Conservation (phyloP, 2,888 invertebrate species). For the Macrosoma leucophasiata region DNA sequence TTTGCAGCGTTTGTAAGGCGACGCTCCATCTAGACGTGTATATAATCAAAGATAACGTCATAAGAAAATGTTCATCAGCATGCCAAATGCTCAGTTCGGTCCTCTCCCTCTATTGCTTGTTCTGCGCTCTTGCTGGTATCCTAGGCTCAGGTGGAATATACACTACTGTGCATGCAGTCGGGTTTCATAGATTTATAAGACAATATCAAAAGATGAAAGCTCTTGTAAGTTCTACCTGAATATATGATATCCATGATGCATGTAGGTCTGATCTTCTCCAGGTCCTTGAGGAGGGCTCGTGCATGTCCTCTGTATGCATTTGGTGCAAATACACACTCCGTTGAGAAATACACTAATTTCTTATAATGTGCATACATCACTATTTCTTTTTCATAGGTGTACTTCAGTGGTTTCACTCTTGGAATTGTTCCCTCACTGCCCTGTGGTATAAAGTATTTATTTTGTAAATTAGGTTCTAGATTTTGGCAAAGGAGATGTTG, state of each 20-base stretch:
- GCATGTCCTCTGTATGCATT: constrained; percentile 98
- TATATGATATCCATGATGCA: constrained; percentile 95
- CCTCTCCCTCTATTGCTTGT: too few relatives aligned
- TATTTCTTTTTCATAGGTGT: constrained; percentile 99
- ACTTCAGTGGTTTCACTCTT: constrained; percentile 96
- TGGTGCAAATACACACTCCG: constrained; percentile 98
- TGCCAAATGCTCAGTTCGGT: too few relatives aligned
- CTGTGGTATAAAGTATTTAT: constrained; percentile 52
- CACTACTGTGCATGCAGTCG: too few relatives aligned
- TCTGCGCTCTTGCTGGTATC: too few relatives aligned
- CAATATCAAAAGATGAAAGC: not conserved
- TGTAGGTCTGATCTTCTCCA: constrained; percentile 94
- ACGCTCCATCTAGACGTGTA: too few relatives aligned
- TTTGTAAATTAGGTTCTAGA: not conserved
- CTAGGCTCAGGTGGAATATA: too few relatives aligned
- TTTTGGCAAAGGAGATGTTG: too few relatives aligned
- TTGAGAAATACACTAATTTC: constrained; percentile 97
- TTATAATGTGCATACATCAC: constrained; percentile 99
- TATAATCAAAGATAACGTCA: too few relatives aligned
- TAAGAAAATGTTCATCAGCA: too few relatives aligned
- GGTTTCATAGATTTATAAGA: too few relatives aligned
- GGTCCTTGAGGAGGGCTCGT: constrained; percentile 91
- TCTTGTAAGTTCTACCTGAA: constrained; percentile 76
- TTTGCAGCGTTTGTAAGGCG: too few relatives aligned
- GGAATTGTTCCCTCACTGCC: constrained; percentile 89